Percentiles rank a stretch among this genome's conserved stretches.
Evolutionary conservation across 2,113 vertebrate genomes (phyloP).

Genomic region (Neolamprologus longior): DNA sequence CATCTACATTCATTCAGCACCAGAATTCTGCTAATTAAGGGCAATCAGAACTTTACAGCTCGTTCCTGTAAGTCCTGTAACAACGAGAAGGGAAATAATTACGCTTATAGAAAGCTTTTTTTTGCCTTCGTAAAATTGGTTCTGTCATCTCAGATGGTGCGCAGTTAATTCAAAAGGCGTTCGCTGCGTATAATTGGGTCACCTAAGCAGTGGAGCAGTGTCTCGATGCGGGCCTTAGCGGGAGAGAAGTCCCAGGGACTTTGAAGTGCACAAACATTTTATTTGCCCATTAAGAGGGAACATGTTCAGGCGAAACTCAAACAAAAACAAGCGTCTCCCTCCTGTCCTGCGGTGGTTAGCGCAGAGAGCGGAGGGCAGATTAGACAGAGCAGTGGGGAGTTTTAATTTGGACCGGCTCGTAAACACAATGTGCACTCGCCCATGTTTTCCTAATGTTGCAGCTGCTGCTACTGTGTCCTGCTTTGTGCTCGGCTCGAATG

Average conservation of each 20-base stretch:
- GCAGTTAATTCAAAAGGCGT: conserved; percentile 9
- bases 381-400: not conserved
- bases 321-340: conserved; percentile 20
- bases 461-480: not conserved
- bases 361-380: not conserved
- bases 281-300: conserved; percentile 39
- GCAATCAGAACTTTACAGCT: conserved; percentile 2
- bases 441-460: conserved; percentile 20
- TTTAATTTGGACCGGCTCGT: conserved; percentile 12
- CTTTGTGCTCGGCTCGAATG: not conserved
- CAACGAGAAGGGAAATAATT: conserved; percentile 16
- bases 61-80: not conserved
- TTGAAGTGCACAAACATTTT: conserved; percentile 25
- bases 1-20: not conserved
- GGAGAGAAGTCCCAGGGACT: conserved; percentile 17
- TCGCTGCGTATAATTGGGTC: conserved; percentile 41
- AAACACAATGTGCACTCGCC: not conserved
- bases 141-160: conserved; percentile 8
- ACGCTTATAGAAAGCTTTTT: not conserved
- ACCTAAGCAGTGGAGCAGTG: conserved; percentile 3
- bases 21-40: conserved; percentile 6
- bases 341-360: not conserved
- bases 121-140: not conserved
- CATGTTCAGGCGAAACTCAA: conserved; percentile 39
- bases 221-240: not conserved